These are phyloP conservation scores for Dryas iulia DNA, from an alignment of 1,140 invertebrate genomes.

Conservation along the genomic window DNA sequence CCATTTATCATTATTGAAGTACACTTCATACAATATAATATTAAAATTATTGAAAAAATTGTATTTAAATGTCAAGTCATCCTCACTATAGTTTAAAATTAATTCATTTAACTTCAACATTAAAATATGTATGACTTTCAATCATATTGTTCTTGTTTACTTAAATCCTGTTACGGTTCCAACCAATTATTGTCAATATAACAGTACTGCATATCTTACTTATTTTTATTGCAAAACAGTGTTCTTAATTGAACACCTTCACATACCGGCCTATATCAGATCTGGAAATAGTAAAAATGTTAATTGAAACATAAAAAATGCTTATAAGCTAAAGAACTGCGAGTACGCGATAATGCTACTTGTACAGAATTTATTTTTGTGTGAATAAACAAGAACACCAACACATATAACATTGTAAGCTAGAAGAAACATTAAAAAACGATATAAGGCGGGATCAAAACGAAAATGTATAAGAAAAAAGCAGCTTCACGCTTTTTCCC, in stretches of 20 bases:
- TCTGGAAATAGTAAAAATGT: slow-evolving; percentile 27
- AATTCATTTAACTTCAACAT: neutral
- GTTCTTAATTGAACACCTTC: slow-evolving; percentile 27
- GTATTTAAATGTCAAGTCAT: too few relatives aligned
- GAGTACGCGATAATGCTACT: neutral
- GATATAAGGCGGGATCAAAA: too few relatives aligned
- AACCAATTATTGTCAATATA: slow-evolving; percentile 18
- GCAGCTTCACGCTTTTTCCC: too few relatives aligned
- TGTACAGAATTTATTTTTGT: neutral
- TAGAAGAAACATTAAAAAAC: too few relatives aligned
- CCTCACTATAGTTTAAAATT: too few relatives aligned
- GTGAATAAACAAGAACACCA: too few relatives aligned
- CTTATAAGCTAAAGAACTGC: neutral
- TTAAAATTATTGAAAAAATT: too few relatives aligned
- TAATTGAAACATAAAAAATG: slow-evolving; percentile 29
- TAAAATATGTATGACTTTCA: neutral
- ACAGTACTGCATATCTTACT: slow-evolving; percentile 13
- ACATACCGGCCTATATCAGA: slow-evolving; percentile 12
- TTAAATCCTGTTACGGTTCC: neutral
- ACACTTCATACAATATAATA: too few relatives aligned
- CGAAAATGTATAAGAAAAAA: too few relatives aligned
- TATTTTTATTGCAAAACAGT: slow-evolving; percentile 5
- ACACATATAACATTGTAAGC: too few relatives aligned
- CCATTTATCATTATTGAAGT: too few relatives aligned
- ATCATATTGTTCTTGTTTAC: slow-evolving; percentile 3